phyloP scores from a whole-genome alignment of 2,113 vertebrate genomes.

The Egretta garzetta region DNA sequence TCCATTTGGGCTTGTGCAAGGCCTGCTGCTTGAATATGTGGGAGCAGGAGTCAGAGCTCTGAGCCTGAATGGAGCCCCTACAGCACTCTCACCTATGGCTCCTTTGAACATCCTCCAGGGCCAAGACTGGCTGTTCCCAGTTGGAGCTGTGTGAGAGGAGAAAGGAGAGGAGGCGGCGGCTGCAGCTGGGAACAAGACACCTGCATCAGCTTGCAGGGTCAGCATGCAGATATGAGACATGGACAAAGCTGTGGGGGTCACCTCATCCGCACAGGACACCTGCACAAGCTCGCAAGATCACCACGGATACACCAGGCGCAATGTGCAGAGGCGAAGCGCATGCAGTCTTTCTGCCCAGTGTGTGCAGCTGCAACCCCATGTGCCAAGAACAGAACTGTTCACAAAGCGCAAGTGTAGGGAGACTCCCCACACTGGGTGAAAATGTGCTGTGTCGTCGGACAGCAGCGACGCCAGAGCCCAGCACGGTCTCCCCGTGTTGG shows the following conservation, averaged over 20 bases:
- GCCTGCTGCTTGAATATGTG: not conserved
- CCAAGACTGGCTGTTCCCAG: not conserved
- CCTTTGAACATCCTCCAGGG: not conserved
- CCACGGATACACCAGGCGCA: not conserved
- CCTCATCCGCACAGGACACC: not conserved
- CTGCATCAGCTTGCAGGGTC: not conserved
- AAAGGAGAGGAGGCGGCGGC: not conserved
- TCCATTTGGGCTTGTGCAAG: not conserved
- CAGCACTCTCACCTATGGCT: not conserved
- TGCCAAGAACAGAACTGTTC: not conserved
- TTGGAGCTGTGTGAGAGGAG: not conserved
- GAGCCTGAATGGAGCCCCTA: not conserved
- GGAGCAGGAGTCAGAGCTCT: not conserved
- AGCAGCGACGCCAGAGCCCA: not conserved
- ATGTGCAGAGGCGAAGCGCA: not conserved
- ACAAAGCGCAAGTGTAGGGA: not conserved
- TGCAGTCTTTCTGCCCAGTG: not conserved
- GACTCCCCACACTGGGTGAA: not conserved
- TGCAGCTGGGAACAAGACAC: not conserved
- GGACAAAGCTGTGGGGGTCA: not conserved
- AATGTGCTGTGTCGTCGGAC: rapidly evolving
- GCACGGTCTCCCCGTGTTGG: too few relatives aligned
- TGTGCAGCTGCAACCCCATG: not conserved
- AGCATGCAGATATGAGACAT: not conserved
- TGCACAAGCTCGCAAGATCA: not conserved